Conservation (phyloP, 2,113 vertebrate genomes). For the Seriola quinqueradiata region DNA sequence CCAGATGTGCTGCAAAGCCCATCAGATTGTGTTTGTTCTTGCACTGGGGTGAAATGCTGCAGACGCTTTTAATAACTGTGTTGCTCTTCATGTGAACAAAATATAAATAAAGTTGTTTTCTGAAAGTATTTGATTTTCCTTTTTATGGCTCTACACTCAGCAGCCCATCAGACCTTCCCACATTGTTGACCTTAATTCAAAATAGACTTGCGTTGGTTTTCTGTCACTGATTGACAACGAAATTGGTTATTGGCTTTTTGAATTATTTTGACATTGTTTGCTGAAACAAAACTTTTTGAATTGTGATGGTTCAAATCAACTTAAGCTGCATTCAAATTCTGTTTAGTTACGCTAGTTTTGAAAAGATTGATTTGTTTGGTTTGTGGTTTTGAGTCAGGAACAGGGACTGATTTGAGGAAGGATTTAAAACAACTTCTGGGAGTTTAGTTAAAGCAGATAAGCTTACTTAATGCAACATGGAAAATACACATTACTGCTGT, state of each 20-base stretch:
- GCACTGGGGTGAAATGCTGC: slow-evolving; percentile 50
- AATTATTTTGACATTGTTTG: not conserved
- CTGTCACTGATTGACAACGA: not conserved
- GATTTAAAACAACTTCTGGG: too few relatives aligned
- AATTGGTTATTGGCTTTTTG: too few relatives aligned
- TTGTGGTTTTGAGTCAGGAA: too few relatives aligned
- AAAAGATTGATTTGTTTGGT: not conserved
- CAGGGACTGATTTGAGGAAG: too few relatives aligned
- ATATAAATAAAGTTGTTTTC: slow-evolving; percentile 57
- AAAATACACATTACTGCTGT: not conserved
- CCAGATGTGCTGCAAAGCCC: slow-evolving; percentile 19
- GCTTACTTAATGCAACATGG: not conserved
- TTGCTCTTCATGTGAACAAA: slow-evolving; percentile 60
- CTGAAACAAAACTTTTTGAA: not conserved
- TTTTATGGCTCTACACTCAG: not conserved
- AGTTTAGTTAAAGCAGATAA: not conserved
- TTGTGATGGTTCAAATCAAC: not conserved
- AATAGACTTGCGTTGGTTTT: not conserved
- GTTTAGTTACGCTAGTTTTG: not conserved
- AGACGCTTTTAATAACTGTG: slow-evolving; percentile 45
- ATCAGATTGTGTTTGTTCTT: slow-evolving; percentile 54
- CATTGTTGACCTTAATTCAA: not conserved
- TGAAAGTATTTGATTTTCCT: slow-evolving; percentile 12
- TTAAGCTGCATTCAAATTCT: not conserved
- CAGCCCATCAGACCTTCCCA: not conserved